These are phyloP conservation scores for Rhynchotus rufescens DNA, from an alignment of 2,797 vertebrate genomes.

Conservation along the genomic window DNA sequence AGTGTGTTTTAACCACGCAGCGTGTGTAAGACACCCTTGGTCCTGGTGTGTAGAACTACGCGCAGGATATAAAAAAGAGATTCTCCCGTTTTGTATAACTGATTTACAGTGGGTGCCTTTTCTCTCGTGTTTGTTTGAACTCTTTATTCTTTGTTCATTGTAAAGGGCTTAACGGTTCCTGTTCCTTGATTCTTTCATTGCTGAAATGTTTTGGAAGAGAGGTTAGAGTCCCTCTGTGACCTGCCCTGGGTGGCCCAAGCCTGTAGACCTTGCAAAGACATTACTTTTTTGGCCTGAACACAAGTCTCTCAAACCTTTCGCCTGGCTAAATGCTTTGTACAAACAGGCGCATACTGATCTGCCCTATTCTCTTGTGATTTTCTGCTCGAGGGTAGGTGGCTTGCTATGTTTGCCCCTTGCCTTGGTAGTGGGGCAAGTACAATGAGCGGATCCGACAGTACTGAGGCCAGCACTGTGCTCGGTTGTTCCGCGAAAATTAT, in stretches of 20 bases:
- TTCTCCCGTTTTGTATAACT: background rate
- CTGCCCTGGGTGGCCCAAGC: conserved; percentile 73
- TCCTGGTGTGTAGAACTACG: background rate
- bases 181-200: conserved; percentile 53
- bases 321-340: conserved; percentile 68
- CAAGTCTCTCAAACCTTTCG: conserved; percentile 63
- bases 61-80: background rate
- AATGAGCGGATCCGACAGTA: conserved; percentile 23
- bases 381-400: conserved; percentile 70
- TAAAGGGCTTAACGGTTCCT: conserved; percentile 65
- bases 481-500: conserved; percentile 45
- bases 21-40: accelerated
- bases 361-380: conserved; percentile 68
- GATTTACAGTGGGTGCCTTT: conserved; percentile 61
- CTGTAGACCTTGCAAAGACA: conserved; percentile 71
- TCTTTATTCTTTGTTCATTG: conserved; percentile 52
- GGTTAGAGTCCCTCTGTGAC: conserved; percentile 62
- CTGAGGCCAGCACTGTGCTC: conserved; percentile 37
- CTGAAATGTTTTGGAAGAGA: conserved; percentile 71
- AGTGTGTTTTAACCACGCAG: background rate
- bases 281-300: conserved; percentile 75
- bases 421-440: background rate
- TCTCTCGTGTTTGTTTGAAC: conserved; percentile 41
- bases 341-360: conserved; percentile 60
- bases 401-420: conserved; percentile 61